Conservation (phyloP, 92 coral and sea anemone genomes). For the Zoanthus solanderi region DNA sequence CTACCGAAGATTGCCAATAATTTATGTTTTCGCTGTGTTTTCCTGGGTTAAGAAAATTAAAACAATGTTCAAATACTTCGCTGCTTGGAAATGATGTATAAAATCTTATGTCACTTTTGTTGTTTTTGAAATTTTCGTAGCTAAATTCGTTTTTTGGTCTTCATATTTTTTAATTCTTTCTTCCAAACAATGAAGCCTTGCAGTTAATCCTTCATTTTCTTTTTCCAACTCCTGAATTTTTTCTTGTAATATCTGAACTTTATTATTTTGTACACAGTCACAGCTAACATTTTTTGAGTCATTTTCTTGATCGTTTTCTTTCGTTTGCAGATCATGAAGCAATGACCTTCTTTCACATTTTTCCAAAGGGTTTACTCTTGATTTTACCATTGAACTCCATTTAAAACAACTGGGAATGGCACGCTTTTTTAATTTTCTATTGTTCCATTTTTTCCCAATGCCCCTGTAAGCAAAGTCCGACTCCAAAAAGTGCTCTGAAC, state of each 20-base stretch:
- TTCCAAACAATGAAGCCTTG: slow-evolving; percentile 1
- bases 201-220: slow-evolving; percentile 27
- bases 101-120: slow-evolving; percentile 40
- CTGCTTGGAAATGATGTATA: slow-evolving; percentile 44
- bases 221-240: slow-evolving; percentile 21
- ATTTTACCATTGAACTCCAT: slow-evolving; percentile 3
- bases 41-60: slow-evolving; percentile 46
- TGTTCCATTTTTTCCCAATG: slow-evolving; percentile 20
- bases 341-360: not conserved
- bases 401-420: slow-evolving; percentile 38
- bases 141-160: slow-evolving; percentile 21
- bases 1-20: slow-evolving; percentile 38
- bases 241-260: slow-evolving; percentile 1
- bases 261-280: not conserved
- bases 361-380: slow-evolving; percentile 26
- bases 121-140: slow-evolving; percentile 43
- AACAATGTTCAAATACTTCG: slow-evolving; percentile 39
- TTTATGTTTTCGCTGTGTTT: slow-evolving; percentile 12
- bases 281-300: not conserved
- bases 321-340: not conserved
- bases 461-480: slow-evolving; percentile 40
- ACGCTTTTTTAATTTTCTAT: slow-evolving; percentile 10
- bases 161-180: slow-evolving; percentile 14
- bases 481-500: not conserved
- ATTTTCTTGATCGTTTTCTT: slow-evolving; percentile 25